phyloP scores from a whole-genome alignment of 2,797 vertebrate species.

The Phaenicophaeus curvirostris region DNA sequence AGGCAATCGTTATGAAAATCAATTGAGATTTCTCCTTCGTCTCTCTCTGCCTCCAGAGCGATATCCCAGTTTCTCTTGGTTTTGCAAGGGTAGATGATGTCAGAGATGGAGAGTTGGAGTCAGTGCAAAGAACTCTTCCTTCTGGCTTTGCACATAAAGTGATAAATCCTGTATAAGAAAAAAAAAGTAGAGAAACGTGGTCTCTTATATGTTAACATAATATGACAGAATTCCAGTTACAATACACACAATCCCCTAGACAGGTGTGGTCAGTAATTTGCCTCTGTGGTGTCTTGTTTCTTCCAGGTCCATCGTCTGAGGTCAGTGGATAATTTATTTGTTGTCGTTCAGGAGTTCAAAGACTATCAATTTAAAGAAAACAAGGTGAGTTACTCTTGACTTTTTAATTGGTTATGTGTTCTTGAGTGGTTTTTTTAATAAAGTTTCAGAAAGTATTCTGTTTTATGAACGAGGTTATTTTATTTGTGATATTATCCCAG shows the following conservation, averaged over 20 bases:
- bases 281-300: not conserved
- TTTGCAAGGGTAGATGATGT: no score
- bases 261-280: rapidly evolving
- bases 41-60: no score
- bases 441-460: not conserved
- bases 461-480: not conserved
- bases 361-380: slow-evolving; percentile 89
- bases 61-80: no score
- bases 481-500: not conserved
- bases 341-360: slow-evolving; percentile 89
- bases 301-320: slow-evolving; percentile 88
- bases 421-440: not conserved
- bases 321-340: slow-evolving; percentile 97
- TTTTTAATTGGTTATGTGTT: rapidly evolving
- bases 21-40: no score
- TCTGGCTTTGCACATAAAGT: rapidly evolving
- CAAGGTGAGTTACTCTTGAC: slow-evolving; percentile 80
- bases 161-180: rapidly evolving
- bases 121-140: rapidly evolving
- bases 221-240: rapidly evolving
- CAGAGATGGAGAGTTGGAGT: no score
- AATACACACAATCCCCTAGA: rapidly evolving
- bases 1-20: not conserved
- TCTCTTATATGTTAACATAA: no score
- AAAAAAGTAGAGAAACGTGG: rapidly evolving